Evolutionary conservation across 2,888 invertebrate genomes (phyloP).

Genomic region (Oligia strigilis): DNA sequence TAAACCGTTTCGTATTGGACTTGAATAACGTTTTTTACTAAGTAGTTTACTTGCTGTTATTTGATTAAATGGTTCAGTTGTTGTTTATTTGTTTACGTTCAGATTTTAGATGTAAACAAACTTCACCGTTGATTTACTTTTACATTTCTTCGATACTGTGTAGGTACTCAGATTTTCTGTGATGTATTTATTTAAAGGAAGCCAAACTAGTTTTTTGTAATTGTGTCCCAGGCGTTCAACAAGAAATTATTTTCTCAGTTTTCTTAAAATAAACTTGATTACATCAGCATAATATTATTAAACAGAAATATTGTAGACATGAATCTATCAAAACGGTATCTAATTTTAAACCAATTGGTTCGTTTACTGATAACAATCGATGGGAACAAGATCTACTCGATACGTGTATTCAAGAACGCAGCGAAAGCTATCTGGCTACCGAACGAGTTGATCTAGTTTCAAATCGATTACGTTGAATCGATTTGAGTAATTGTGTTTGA

Average conservation of each 20-base stretch:
- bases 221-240: not conserved
- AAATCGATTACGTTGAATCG: slow-evolving; percentile 65
- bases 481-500: slow-evolving; percentile 51
- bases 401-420: slow-evolving; percentile 57
- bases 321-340: slow-evolving; percentile 34
- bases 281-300: slow-evolving; percentile 18
- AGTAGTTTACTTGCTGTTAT: slow-evolving; percentile 27
- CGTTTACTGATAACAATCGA: slow-evolving; percentile 54
- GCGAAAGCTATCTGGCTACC: slow-evolving; percentile 67
- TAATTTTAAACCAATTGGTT: slow-evolving; percentile 52
- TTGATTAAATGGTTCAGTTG: slow-evolving; percentile 27
- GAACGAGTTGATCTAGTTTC: slow-evolving; percentile 66
- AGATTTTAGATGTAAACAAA: slow-evolving; percentile 31
- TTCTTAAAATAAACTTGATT: slow-evolving; percentile 29
- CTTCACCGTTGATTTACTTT: not conserved
- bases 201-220: slow-evolving; percentile 5
- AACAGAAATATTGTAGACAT: slow-evolving; percentile 18
- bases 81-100: slow-evolving; percentile 18
- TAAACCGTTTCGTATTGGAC: slow-evolving; percentile 30
- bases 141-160: slow-evolving; percentile 4
- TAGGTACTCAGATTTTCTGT: slow-evolving; percentile 7
- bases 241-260: slow-evolving; percentile 28
- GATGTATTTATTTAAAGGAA: slow-evolving; percentile 18
- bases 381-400: slow-evolving; percentile 48
- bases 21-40: slow-evolving; percentile 33